These are phyloP conservation scores for Capitella teleta DNA, from an alignment of 1,140 invertebrate species.

Conservation along the genomic window DNA sequence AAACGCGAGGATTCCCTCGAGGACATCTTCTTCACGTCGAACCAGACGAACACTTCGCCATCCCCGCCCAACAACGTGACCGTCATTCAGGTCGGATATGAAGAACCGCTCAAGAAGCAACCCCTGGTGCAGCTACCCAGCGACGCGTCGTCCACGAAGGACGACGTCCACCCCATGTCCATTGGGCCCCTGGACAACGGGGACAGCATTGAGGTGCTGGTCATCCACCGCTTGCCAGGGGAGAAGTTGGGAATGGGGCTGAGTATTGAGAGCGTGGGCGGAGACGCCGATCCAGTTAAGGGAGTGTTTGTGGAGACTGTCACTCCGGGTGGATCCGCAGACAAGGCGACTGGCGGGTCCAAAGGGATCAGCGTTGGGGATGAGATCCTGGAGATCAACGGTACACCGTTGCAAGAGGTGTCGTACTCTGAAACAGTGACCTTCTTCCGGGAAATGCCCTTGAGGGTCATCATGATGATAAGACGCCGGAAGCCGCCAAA, in stretches of 20 bases:
- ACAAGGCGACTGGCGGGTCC: slow-evolving; percentile 62
- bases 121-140: no score
- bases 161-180: background rate
- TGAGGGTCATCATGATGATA: slow-evolving; percentile 20
- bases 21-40: background rate
- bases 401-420: slow-evolving; percentile 59
- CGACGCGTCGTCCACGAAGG: background rate
- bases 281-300: slow-evolving; percentile 53
- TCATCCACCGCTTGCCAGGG: slow-evolving; percentile 62
- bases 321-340: slow-evolving; percentile 71
- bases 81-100: no score
- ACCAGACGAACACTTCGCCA: background rate
- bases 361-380: slow-evolving; percentile 57
- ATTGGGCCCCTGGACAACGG: background rate
- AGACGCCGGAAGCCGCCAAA: no score
- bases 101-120: no score
- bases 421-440: slow-evolving; percentile 80
- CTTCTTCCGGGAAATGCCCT: slow-evolving; percentile 39
- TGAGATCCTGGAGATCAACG: slow-evolving; percentile 76
- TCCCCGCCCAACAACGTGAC: no score
- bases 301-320: slow-evolving; percentile 78
- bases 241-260: slow-evolving; percentile 80
- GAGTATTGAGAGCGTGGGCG: slow-evolving; percentile 76
- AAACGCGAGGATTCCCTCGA: background rate
- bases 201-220: background rate